Percentiles rank a stretch among this genome's conserved stretches.
Evolutionary conservation across 1,140 invertebrate species (phyloP).

Genomic region (Formica selysi): DNA sequence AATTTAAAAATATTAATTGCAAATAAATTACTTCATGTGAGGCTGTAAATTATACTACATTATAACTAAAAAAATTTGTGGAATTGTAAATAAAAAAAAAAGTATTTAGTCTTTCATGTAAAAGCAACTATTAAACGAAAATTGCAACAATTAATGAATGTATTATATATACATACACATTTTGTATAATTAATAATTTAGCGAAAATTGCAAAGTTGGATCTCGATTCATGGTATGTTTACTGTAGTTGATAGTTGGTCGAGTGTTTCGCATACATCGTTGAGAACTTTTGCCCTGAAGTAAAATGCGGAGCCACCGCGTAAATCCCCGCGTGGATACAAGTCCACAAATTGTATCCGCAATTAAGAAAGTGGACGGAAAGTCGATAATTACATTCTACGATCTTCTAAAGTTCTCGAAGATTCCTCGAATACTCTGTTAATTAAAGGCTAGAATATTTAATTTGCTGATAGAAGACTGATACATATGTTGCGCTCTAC

Average conservation of each 20-base stretch:
- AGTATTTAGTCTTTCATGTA: too few species aligned
- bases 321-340: conserved; percentile 22
- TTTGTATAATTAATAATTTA: conserved; percentile 4
- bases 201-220: conserved; percentile 6
- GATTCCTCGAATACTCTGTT: conserved; percentile 43
- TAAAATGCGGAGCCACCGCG: conserved; percentile 18
- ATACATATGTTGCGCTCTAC: not conserved
- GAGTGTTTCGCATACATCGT: not conserved
- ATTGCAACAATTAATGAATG: too few species aligned
- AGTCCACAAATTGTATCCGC: conserved; percentile 46
- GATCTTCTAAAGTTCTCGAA: conserved; percentile 30
- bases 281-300: conserved; percentile 5
- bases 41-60: too few species aligned
- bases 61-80: too few species aligned
- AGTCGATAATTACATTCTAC: conserved; percentile 63
- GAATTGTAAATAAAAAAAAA: too few species aligned
- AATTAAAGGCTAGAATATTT: conserved; percentile 59
- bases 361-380: conserved; percentile 63
- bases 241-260: not conserved
- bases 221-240: not conserved
- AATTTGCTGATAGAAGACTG: conserved; percentile 26
- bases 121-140: too few species aligned
- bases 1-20: too few species aligned
- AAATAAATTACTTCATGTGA: too few species aligned
- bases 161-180: too few species aligned